These are phyloP conservation scores for Sesia bembeciformis DNA, from an alignment of 2,888 invertebrate genomes.

Conservation along the genomic window DNA sequence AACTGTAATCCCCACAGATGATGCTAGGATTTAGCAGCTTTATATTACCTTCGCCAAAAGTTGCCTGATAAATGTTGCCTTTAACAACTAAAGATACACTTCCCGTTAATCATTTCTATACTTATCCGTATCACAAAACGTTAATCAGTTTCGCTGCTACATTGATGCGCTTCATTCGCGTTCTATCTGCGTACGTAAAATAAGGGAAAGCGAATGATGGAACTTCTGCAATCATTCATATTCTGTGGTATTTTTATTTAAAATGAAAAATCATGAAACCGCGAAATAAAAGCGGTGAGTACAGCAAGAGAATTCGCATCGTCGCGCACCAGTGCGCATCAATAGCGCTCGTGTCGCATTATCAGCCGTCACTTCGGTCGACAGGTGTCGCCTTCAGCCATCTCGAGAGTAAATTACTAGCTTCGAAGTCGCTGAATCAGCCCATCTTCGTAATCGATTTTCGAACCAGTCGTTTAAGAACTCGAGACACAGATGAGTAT, in stretches of 20 bases:
- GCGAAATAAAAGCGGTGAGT: slow-evolving; percentile 10
- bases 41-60: slow-evolving; percentile 53
- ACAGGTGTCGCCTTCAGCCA: slow-evolving; percentile 74
- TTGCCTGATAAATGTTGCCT: slow-evolving; percentile 50
- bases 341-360: slow-evolving; percentile 67
- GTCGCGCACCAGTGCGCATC: slow-evolving; percentile 52
- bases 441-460: slow-evolving; percentile 65
- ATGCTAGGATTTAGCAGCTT: slow-evolving; percentile 64
- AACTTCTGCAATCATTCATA: no score
- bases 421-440: slow-evolving; percentile 69
- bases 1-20: slow-evolving; percentile 67
- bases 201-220: no score
- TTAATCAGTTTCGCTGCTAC: neutral
- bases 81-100: slow-evolving; percentile 16
- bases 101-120: neutral
- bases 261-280: neutral
- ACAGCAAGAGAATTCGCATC: slow-evolving; percentile 28
- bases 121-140: neutral
- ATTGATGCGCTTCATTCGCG: no score
- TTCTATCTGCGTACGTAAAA: no score
- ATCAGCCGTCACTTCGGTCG: slow-evolving; percentile 67
- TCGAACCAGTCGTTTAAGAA: slow-evolving; percentile 45
- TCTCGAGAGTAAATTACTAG: slow-evolving; percentile 72
- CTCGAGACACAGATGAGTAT: slow-evolving; percentile 19
- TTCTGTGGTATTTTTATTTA: no score